These are phyloP conservation scores for Alauda arvensis DNA, from an alignment of 2,797 vertebrate genomes.

Conservation along the genomic window DNA sequence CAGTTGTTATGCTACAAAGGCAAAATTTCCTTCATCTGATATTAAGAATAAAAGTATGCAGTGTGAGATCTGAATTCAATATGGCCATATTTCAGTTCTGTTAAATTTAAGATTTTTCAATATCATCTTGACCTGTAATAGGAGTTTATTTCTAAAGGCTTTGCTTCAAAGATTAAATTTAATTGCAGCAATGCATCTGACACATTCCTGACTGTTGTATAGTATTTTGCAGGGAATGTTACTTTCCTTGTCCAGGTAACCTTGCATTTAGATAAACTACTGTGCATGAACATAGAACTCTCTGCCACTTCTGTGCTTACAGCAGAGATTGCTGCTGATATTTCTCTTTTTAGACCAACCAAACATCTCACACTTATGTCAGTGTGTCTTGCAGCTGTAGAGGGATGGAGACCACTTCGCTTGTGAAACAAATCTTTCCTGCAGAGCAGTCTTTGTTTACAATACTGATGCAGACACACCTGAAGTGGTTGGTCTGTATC, in stretches of 20 bases:
- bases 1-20: neutral
- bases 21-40: neutral
- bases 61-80: neutral
- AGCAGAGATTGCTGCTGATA: neutral
- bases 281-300: neutral
- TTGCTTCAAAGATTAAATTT: neutral
- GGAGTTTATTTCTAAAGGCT: neutral
- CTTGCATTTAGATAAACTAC: neutral
- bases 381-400: neutral
- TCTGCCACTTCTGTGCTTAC: neutral
- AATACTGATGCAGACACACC: neutral
- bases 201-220: neutral
- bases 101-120: neutral
- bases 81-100: neutral
- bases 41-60: neutral
- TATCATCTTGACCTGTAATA: neutral
- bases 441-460: neutral
- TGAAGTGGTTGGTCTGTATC: neutral
- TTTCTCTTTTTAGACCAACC: neutral
- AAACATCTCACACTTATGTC: neutral
- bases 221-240: neutral
- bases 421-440: neutral
- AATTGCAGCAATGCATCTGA: neutral
- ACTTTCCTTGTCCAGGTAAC: neutral
- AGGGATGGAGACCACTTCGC: neutral